Conservation (phyloP, 2,888 invertebrate genomes). For the Tipula helvola region DNA sequence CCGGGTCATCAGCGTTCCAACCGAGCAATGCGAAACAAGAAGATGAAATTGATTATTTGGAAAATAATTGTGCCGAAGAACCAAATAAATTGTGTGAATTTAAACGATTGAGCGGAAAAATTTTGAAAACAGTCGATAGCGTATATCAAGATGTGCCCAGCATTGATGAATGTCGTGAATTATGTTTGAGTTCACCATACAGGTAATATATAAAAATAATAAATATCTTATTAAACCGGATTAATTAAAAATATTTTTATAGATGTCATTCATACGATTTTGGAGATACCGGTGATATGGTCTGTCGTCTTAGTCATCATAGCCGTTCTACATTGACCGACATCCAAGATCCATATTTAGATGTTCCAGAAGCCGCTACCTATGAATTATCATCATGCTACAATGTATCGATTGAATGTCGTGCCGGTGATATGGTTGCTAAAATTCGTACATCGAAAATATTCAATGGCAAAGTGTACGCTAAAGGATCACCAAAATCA, state of each 20-base stretch:
- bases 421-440: constrained; percentile 86
- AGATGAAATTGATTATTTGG: constrained; percentile 55
- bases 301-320: constrained; percentile 85
- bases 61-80: constrained; percentile 87
- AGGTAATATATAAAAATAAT: constrained; percentile 28
- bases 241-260: constrained; percentile 12
- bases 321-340: constrained; percentile 78
- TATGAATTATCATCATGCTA: constrained; percentile 89
- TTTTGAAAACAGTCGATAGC: constrained; percentile 86
- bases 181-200: constrained; percentile 81
- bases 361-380: constrained; percentile 82
- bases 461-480: constrained; percentile 90
- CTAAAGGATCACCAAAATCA: constrained; percentile 85
- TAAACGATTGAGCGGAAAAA: constrained; percentile 76
- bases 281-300: constrained; percentile 86
- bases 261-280: constrained; percentile 89
- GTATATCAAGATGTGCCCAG: constrained; percentile 82
- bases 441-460: constrained; percentile 82
- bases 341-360: constrained; percentile 80
- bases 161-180: constrained; percentile 75
- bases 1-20: constrained; percentile 67
- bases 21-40: constrained; percentile 43
- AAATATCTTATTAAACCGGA: not conserved
- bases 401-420: constrained; percentile 87
- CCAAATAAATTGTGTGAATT: constrained; percentile 92